These are phyloP conservation scores for Leptoteleia sp. DNA, from an alignment of 1,140 invertebrate species.

Conservation along the genomic window DNA sequence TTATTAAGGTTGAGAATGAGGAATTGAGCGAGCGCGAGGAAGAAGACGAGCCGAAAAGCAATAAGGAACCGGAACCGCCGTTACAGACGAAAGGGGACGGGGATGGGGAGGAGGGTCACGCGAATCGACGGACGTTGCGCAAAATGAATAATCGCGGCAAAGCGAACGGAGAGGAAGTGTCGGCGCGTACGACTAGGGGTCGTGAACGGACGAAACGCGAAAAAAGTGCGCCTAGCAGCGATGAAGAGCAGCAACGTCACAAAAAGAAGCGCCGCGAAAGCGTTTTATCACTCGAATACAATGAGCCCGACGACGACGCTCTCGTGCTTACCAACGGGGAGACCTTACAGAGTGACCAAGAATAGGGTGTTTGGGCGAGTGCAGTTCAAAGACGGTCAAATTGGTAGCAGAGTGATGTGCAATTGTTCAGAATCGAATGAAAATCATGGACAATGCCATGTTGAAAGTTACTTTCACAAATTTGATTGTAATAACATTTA, in stretches of 20 bases:
- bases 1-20: conserved; percentile 80
- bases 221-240: conserved; percentile 78
- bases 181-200: conserved; percentile 77
- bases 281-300: conserved; percentile 86
- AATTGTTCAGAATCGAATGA: too few relatives aligned
- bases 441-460: too few relatives aligned
- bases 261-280: conserved; percentile 85
- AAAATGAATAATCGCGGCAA: conserved; percentile 75
- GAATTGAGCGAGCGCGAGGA: conserved; percentile 79
- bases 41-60: conserved; percentile 74
- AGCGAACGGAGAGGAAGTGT: conserved; percentile 80
- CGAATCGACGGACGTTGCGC: conserved; percentile 74
- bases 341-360: conserved; percentile 80
- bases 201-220: conserved; percentile 79
- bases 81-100: conserved; percentile 76
- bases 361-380: conserved; percentile 51
- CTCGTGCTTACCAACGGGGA: conserved; percentile 83
- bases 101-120: conserved; percentile 75
- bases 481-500: too few relatives aligned
- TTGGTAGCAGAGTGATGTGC: conserved; percentile 7
- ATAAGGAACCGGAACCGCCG: conserved; percentile 74
- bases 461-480: too few relatives aligned
- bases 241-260: conserved; percentile 80
- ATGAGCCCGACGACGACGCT: conserved; percentile 84
- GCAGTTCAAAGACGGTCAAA: neutral